Conservation (phyloP, 2,797 vertebrate genomes). For the Podarcis lilfordi region DNA sequence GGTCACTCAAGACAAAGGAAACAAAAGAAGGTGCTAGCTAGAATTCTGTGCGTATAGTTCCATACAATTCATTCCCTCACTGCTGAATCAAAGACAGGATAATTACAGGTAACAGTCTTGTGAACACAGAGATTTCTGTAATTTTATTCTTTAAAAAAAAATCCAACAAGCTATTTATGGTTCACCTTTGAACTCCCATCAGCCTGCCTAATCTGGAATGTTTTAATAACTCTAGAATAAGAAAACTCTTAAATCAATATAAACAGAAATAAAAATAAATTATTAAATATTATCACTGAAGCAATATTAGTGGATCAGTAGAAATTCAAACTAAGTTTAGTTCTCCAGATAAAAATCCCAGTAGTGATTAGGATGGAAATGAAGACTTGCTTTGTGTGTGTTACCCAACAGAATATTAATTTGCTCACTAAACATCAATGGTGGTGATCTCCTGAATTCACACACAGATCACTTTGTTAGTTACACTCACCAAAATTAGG, state of each 20-base stretch:
- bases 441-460: neutral
- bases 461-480: neutral
- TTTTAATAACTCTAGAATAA: conserved; percentile 38
- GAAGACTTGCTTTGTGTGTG: neutral
- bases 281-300: neutral
- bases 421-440: too few relatives aligned
- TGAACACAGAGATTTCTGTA: neutral
- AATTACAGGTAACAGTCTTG: conserved; percentile 18
- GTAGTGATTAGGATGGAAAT: neutral
- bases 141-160: neutral
- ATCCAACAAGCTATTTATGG: conserved; percentile 14
- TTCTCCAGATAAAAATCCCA: neutral
- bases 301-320: neutral
- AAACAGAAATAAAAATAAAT: conserved; percentile 17
- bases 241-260: conserved; percentile 1
- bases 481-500: neutral
- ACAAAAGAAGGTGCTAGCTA: neutral
- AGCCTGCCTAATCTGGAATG: neutral
- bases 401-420: neutral
- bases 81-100: neutral
- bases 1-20: neutral
- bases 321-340: neutral
- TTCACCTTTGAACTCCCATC: neutral
- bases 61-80: neutral
- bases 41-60: fast-evolving